Conservation (phyloP, 1,140 invertebrate species). For the honey bee (Apis mellifera) region Amel_HAv3.1 CM009931.2:10661501-10662000, state of each 20-base stretch:
- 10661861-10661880: too few relatives aligned
- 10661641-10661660: slow-evolving; percentile 49
- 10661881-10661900: too few relatives aligned
- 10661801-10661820: not conserved
- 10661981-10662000: too few relatives aligned
- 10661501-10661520: slow-evolving; percentile 41
- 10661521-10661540: slow-evolving; percentile 34
- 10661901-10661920: too few relatives aligned
- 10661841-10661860: too few relatives aligned
- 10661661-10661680: slow-evolving; percentile 63
- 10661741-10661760: slow-evolving; percentile 30
- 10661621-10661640: slow-evolving; percentile 69
- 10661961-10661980: too few relatives aligned
- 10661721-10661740: slow-evolving; percentile 34
- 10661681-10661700: slow-evolving; percentile 30
- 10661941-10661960: too few relatives aligned
- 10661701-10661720: not conserved
- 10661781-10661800: not conserved
- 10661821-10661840: not conserved
- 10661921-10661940: too few relatives aligned
- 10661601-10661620: slow-evolving; percentile 67
- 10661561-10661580: slow-evolving; percentile 68
- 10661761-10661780: slow-evolving; percentile 9
- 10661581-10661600: slow-evolving; percentile 68
- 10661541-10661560: slow-evolving; percentile 70